Conservation (phyloP, 2,113 vertebrate species). For the Burhinus oedicnemus region DNA sequence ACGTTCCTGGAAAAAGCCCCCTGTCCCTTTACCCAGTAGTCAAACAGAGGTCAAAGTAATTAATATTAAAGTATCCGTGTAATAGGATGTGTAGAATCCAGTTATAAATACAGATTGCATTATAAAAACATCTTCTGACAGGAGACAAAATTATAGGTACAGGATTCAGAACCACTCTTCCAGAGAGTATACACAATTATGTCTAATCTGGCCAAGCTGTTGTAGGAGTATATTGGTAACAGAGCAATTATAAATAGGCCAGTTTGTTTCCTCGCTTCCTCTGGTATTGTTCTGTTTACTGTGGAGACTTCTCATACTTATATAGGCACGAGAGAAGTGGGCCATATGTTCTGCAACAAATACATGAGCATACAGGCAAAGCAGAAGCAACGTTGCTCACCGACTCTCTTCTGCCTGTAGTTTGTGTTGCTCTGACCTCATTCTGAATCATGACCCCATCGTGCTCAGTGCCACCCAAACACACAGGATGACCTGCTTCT, state of each 20-base stretch:
- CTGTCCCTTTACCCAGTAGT: background rate
- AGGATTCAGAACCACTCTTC: background rate
- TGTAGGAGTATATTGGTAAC: background rate
- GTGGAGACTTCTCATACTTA: background rate
- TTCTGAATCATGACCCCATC: background rate
- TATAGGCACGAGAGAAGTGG: background rate
- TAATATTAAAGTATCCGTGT: background rate
- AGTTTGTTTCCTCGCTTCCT: background rate
- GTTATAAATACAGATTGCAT: background rate
- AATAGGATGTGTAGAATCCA: background rate
- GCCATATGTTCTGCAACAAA: background rate
- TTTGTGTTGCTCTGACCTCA: background rate
- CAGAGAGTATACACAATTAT: background rate
- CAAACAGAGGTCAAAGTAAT: conserved; percentile 8
- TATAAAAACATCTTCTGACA: conserved; percentile 8
- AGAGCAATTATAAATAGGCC: background rate
- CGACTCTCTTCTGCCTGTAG: background rate
- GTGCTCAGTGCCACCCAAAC: background rate
- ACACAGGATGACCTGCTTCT: background rate
- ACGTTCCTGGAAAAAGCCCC: background rate
- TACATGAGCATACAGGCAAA: background rate
- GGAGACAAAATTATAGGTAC: background rate
- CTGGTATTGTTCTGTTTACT: background rate
- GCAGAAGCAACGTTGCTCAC: background rate
- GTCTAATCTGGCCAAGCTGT: background rate